Evolutionary conservation across 2,113 vertebrate genomes (phyloP).

Genomic region (Zosterops japonicus): DNA sequence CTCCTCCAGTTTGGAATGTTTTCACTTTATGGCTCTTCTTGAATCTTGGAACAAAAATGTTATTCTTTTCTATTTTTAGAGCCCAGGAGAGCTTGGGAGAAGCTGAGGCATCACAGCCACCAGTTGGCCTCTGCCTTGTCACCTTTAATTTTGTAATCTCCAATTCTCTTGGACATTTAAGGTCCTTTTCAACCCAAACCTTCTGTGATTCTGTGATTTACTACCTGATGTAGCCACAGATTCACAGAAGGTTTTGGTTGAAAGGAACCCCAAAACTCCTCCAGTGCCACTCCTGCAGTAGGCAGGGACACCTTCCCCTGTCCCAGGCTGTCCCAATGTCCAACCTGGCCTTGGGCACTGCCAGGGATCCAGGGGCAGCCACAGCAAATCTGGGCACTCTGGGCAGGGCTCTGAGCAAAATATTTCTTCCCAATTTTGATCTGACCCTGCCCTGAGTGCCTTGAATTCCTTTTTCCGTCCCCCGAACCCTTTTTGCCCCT

Average conservation of each 20-base stretch:
- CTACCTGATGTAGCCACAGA: background rate
- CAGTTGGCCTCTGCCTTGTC: background rate
- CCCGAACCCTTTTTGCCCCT: too few relatives aligned
- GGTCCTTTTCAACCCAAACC: too few relatives aligned
- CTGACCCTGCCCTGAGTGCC: background rate
- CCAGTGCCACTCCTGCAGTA: accelerated
- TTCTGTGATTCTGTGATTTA: too few relatives aligned
- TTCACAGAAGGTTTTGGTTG: background rate
- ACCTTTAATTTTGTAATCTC: background rate
- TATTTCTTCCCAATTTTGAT: background rate
- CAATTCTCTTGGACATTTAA: background rate
- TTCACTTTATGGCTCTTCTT: background rate
- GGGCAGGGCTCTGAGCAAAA: background rate
- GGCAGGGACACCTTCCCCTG: background rate
- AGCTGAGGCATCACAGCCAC: background rate
- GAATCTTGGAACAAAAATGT: background rate
- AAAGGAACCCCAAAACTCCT: accelerated
- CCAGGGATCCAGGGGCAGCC: background rate
- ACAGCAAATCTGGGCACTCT: background rate
- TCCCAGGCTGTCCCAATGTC: background rate
- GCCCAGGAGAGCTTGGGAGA: background rate
- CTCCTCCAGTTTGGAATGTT: background rate
- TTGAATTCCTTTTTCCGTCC: too few relatives aligned
- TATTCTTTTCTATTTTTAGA: background rate
- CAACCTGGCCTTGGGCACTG: background rate